Percentiles rank a stretch among this genome's conserved stretches.
These are phyloP conservation scores for Chelonus formosanus DNA, from an alignment of 2,888 invertebrate species.

Conservation along the genomic window DNA sequence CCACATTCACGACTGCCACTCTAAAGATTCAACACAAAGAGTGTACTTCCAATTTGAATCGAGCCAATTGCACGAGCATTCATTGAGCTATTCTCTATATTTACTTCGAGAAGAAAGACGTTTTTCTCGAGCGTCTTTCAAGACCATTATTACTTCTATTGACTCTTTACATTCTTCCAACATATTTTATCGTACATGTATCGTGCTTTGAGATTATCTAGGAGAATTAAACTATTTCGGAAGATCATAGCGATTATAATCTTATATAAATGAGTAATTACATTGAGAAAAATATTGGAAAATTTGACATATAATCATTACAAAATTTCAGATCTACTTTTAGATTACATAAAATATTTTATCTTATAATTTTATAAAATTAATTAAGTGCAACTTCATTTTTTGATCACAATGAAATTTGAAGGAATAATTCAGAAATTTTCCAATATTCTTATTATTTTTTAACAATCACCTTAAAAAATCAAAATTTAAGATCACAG, in stretches of 20 bases:
- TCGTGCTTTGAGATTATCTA: neutral
- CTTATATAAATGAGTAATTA: slow-evolving; percentile 2
- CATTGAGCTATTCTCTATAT: slow-evolving; percentile 34
- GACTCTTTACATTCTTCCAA: slow-evolving; percentile 15
- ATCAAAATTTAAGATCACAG: too few species aligned
- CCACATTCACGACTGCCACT: slow-evolving; percentile 39
- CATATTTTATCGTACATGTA: neutral
- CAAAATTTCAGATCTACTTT: too few species aligned
- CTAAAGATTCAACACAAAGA: slow-evolving; percentile 27
- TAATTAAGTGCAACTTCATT: too few species aligned
- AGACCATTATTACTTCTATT: slow-evolving; percentile 14
- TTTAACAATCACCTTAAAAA: too few species aligned
- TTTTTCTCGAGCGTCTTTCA: slow-evolving; percentile 18
- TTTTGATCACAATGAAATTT: too few species aligned
- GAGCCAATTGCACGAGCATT: slow-evolving; percentile 42
- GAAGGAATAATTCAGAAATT: too few species aligned
- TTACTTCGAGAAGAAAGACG: slow-evolving; percentile 21
- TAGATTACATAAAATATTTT: too few species aligned
- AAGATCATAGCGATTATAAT: too few species aligned
- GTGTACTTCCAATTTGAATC: slow-evolving; percentile 40
- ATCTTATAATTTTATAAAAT: too few species aligned
- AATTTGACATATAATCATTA: too few species aligned
- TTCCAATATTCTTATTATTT: too few species aligned
- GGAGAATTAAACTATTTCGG: neutral
- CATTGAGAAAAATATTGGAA: neutral